These are phyloP conservation scores for Callithrix jacchus DNA, from an alignment of 2,113 vertebrate genomes.

Conservation along the genomic window DNA sequence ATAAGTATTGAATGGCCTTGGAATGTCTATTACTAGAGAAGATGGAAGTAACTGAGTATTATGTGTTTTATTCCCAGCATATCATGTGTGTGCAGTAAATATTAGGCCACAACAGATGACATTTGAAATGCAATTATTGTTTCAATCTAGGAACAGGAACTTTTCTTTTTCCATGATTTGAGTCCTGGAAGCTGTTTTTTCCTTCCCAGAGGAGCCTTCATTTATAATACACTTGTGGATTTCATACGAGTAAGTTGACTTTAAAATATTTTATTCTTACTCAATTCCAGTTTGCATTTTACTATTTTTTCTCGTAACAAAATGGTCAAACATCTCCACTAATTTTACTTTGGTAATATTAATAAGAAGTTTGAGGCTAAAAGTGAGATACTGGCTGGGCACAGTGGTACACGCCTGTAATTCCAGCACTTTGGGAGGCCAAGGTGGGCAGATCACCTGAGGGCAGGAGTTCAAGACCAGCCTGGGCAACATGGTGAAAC, in stretches of 20 bases:
- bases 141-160: constrained; percentile 92
- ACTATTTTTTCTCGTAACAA: not conserved
- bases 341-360: not conserved
- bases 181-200: constrained; percentile 98
- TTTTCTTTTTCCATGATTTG: constrained; percentile 98
- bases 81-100: not conserved
- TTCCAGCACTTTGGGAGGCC: no score
- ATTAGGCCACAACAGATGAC: not conserved
- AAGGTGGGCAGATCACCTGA: no score
- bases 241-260: constrained; percentile 91
- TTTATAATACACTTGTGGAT: constrained; percentile 92
- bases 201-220: constrained; percentile 92
- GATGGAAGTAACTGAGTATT: not conserved
- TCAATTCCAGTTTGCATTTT: not conserved
- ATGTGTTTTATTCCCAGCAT: not conserved
- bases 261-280: not conserved
- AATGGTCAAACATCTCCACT: not conserved
- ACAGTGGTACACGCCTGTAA: no score
- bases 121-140: not conserved
- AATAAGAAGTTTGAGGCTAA: not conserved
- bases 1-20: not conserved
- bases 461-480: no score
- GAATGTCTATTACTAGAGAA: no score
- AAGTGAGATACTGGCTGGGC: not conserved
- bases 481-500: no score